These are phyloP conservation scores for Brienomyrus brachyistius DNA, from an alignment of 2,113 vertebrate genomes.

Conservation along the genomic window DNA sequence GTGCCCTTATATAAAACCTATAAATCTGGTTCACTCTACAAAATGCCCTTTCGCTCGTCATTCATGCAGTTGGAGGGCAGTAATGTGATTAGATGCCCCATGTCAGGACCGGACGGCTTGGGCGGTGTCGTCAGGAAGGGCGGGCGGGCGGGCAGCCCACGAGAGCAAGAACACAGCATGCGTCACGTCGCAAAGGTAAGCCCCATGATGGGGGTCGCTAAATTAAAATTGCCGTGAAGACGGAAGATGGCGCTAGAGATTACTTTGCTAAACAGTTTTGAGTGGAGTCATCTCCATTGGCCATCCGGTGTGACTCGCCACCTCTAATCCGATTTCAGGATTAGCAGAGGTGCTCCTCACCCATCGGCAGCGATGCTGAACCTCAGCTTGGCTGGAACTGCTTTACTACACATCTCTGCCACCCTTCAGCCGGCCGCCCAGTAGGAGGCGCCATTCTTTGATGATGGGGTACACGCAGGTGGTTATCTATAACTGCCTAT, in stretches of 20 bases:
- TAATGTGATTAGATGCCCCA: conserved; percentile 55
- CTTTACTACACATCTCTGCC: background rate
- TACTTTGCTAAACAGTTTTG: background rate
- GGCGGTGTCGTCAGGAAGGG: conserved; percentile 37
- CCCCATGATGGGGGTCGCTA: background rate
- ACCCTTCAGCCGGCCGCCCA: background rate
- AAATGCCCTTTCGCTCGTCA: conserved; percentile 51
- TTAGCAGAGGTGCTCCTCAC: background rate
- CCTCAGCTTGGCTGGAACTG: background rate
- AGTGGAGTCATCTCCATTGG: background rate
- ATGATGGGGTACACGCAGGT: background rate
- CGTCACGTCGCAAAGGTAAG: background rate
- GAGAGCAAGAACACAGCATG: background rate
- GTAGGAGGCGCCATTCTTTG: background rate
- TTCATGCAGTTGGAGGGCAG: conserved; percentile 46
- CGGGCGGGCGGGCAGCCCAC: conserved; percentile 30
- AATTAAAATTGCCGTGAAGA: background rate
- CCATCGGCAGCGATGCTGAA: background rate
- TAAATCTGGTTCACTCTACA: conserved; percentile 24
- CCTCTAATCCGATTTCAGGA: background rate
- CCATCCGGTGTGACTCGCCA: background rate
- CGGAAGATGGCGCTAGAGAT: background rate
- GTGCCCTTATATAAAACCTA: conserved; percentile 14
- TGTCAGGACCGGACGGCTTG: conserved; percentile 50
- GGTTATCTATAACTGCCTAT: background rate